Evolutionary conservation across 2,888 invertebrate genomes (phyloP), one percentile per base, ranked within the genome.

Genomic region (Cataglyphis altisquamis): DNA sequence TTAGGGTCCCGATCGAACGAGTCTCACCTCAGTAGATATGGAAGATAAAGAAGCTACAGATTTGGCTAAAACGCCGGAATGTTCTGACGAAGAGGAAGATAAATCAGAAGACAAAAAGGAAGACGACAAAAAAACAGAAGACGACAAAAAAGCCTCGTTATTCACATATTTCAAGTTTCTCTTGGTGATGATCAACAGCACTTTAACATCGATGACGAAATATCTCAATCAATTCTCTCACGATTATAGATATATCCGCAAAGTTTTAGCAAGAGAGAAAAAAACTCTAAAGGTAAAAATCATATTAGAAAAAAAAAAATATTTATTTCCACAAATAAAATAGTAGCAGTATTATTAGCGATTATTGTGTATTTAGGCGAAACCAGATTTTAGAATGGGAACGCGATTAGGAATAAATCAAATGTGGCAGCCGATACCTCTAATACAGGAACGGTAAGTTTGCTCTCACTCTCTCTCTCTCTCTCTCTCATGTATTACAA

Each of bases 191-290:
- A 94, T 98, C 80, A 97, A 97, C 88, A 98, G 98, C 91, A 94
- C 96, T 8, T 96, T 99, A 94, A 97, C 98, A 75, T 98, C 98
- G 32, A 93, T 98, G 74, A 98, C 98, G 2, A 96, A 96, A 78
- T 96, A 97, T 91, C 95, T 99, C 82, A 98, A 99, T 95, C 96
- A 96, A 91, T 97, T 98, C 91, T 99, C 99, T 0, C 96, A 97
- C 78, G 99, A 99, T 95, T 99, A 99, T 95, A 96, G 99, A 93
- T 99, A 98, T 94, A 98, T 99, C 0, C 97, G 99, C 36, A 97
- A 97, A 89, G 97, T 98, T 41, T 96, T 99, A 78, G 97, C 97
- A 0, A 96, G 97, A 85, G 99, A 99, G 94, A 99, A 99, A 95
- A 97, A 97, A 94, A 95, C 96, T 81, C 95, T 99, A 1, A 99